These are phyloP conservation scores for Brachionus rotundiformis DNA, from an alignment of 1,140 invertebrate genomes.

Conservation along the genomic window DNA sequence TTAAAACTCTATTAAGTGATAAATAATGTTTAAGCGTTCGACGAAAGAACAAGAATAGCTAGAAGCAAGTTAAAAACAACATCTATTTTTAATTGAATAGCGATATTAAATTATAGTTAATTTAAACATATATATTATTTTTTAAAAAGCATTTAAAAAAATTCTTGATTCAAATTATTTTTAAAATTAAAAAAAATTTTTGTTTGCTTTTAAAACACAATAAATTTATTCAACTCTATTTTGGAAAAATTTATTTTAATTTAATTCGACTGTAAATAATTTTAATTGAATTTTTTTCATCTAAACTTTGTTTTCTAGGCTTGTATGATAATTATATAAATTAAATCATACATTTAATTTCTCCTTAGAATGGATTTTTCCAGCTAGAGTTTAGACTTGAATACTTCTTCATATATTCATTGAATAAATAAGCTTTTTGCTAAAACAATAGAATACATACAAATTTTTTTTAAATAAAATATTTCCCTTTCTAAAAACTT, in stretches of 20 bases:
- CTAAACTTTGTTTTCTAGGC: background rate
- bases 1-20: background rate
- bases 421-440: too few species aligned
- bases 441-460: too few species aligned
- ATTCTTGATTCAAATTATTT: background rate
- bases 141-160: background rate
- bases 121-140: background rate
- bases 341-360: background rate
- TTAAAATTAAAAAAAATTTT: background rate
- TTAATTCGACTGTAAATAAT: background rate
- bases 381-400: too few species aligned
- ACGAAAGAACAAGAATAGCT: conserved; percentile 37
- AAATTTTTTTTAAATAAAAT: too few species aligned
- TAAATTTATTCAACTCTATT: conserved; percentile 9
- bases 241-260: background rate
- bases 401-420: too few species aligned
- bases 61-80: background rate
- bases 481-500: too few species aligned
- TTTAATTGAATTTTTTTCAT: conserved; percentile 6
- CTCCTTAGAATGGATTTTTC: background rate
- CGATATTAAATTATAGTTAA: conserved; percentile 3
- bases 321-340: background rate
- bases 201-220: background rate
- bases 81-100: background rate
- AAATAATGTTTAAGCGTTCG: background rate